Conservation (phyloP, 2,888 invertebrate genomes). For the Lithophane ornitopus region DNA sequence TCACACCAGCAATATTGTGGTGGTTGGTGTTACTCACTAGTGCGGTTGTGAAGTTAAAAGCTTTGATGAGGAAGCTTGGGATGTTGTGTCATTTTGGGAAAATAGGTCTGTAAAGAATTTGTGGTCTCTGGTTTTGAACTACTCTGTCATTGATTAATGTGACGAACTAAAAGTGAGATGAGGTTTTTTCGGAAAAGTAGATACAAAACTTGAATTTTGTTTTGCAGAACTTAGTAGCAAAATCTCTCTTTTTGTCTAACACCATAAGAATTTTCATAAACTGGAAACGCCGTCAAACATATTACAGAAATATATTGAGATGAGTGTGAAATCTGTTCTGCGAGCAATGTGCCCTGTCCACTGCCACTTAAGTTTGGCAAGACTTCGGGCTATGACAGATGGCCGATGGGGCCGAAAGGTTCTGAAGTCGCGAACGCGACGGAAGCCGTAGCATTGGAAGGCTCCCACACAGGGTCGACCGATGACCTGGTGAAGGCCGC, state of each 20-base stretch:
- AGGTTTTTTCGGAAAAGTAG: fast-evolving
- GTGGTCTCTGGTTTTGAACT: slow-evolving; percentile 4
- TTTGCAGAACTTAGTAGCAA: not conserved
- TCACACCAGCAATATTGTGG: slow-evolving; percentile 55
- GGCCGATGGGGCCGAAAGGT: no score
- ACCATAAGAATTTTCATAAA: not conserved
- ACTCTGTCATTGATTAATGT: not conserved
- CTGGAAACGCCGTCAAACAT: not conserved
- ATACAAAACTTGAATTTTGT: not conserved
- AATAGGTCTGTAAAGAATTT: not conserved
- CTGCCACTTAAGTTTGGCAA: no score
- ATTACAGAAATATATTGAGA: not conserved
- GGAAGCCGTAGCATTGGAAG: no score
- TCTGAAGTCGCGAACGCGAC: no score
- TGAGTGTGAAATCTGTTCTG: not conserved
- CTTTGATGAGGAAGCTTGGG: slow-evolving; percentile 32
- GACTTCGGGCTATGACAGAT: no score
- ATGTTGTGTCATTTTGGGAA: slow-evolving; percentile 32
- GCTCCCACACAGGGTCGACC: no score
- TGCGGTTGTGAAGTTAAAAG: slow-evolving; percentile 51
- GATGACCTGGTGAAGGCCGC: no score
- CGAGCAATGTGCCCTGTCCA: no score
- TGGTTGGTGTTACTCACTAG: slow-evolving; percentile 15
- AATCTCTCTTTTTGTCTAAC: not conserved
- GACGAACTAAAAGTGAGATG: not conserved